Conservation (phyloP, 1,140 invertebrate species). For the Brachionus rotundiformis region DNA sequence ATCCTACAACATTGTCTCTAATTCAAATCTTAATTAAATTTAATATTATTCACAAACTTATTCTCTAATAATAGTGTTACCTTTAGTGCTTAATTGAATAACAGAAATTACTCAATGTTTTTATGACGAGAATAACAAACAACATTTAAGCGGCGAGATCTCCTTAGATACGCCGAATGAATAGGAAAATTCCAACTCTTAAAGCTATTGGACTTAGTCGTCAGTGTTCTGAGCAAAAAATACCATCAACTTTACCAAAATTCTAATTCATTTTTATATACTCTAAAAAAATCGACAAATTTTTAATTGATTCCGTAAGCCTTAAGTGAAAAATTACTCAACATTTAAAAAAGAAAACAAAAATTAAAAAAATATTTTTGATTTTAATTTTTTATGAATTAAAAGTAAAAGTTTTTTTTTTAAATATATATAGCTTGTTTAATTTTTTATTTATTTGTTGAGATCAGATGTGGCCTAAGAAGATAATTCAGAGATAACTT, state of each 20-base stretch:
- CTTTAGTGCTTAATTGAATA: not conserved
- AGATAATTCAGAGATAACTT: no score
- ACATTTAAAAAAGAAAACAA: not conserved
- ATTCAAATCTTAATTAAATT: conserved; percentile 5
- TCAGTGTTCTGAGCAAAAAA: not conserved
- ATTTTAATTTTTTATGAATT: not conserved
- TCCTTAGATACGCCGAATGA: not conserved
- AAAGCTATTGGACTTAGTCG: no score
- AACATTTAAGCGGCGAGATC: not conserved
- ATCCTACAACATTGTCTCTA: not conserved
- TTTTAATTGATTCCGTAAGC: not conserved
- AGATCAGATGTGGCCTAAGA: no score
- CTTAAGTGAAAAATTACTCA: not conserved
- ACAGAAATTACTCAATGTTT: not conserved
- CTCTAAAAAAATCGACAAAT: not conserved
- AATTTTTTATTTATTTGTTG: no score
- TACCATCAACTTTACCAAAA: not conserved
- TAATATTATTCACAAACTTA: not conserved
- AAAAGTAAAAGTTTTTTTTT: no score
- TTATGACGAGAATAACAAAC: no score
- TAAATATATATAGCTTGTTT: no score
- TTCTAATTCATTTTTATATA: not conserved
- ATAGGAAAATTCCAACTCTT: not conserved
- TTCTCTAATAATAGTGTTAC: no score
- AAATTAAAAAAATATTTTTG: not conserved